phyloP scores from a whole-genome alignment of 2,888 invertebrate species.

The Nomada ferruginata region DNA sequence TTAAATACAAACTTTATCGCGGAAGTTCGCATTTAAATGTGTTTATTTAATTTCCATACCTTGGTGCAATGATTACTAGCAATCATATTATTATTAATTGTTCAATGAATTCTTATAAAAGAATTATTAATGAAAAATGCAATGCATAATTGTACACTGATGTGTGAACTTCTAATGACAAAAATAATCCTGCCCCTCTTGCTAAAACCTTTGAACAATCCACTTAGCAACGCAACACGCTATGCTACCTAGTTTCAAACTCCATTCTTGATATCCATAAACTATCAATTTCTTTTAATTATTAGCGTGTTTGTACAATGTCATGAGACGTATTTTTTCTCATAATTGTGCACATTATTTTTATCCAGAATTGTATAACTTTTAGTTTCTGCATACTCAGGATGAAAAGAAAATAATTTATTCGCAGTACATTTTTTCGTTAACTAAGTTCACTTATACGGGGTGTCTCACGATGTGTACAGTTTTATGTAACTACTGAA shows the following conservation, averaged over 20 bases:
- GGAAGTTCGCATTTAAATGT: no score
- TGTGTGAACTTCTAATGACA: neutral
- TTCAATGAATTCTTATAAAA: neutral
- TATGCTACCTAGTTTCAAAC: neutral
- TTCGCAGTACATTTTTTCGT: neutral
- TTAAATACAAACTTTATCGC: no score
- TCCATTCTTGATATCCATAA: neutral
- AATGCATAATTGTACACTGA: neutral
- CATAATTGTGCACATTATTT: neutral
- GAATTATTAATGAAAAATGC: neutral
- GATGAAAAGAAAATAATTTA: conserved; percentile 1
- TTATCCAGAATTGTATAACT: neutral
- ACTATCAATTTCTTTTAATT: conserved; percentile 10
- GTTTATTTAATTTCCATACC: no score
- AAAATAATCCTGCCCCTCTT: neutral
- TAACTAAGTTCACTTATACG: neutral
- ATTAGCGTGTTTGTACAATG: neutral
- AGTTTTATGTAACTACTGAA: neutral
- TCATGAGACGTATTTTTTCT: neutral
- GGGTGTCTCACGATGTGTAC: no score
- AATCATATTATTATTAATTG: neutral
- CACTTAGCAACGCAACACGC: neutral
- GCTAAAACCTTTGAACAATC: neutral
- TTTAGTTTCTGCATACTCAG: neutral
- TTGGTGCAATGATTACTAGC: no score